Evolutionary conservation across 1,140 invertebrate genomes (phyloP).

Genomic region (Drosophila yakuba): DNA sequence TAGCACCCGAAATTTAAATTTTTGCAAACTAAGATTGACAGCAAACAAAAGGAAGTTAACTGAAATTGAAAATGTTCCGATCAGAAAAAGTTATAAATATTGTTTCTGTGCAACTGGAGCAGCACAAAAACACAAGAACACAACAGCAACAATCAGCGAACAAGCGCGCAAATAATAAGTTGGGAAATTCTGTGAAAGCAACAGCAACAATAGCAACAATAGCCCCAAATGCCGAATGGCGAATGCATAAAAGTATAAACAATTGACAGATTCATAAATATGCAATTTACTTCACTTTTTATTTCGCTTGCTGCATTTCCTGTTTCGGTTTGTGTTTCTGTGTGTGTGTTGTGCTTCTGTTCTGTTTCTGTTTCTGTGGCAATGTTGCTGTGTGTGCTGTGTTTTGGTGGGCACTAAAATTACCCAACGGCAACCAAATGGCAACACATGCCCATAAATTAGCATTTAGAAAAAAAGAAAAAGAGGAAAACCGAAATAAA

Average conservation of each 20-base stretch:
- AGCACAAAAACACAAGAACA: constrained; percentile 21
- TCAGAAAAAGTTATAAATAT: neutral
- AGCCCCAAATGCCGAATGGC: constrained; percentile 50
- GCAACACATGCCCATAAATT: constrained; percentile 83
- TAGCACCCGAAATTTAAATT: too few relatives aligned
- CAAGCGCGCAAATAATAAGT: constrained; percentile 52
- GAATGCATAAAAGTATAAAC: constrained; percentile 78
- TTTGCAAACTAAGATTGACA: too few relatives aligned
- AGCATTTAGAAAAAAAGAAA: constrained; percentile 80
- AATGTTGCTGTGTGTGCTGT: constrained; percentile 34
- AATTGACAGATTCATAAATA: constrained; percentile 84
- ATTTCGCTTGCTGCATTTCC: constrained; percentile 81
- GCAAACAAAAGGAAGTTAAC: too few relatives aligned
- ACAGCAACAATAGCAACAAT: constrained; percentile 34
- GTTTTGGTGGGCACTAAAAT: constrained; percentile 74
- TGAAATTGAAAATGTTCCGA: too few relatives aligned
- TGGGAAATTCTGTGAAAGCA: constrained; percentile 70
- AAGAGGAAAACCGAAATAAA: constrained; percentile 52
- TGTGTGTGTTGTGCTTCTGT: constrained; percentile 14
- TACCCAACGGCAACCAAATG: constrained; percentile 82
- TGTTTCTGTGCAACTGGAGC: constrained; percentile 13
- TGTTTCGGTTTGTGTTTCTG: constrained; percentile 54
- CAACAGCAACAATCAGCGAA: constrained; percentile 40
- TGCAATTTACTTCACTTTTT: constrained; percentile 82
- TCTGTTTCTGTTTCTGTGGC: constrained; percentile 28